These are phyloP conservation scores for Leptobrachium ailaonicum DNA, from an alignment of 2,113 vertebrate species.

Conservation along the genomic window DNA sequence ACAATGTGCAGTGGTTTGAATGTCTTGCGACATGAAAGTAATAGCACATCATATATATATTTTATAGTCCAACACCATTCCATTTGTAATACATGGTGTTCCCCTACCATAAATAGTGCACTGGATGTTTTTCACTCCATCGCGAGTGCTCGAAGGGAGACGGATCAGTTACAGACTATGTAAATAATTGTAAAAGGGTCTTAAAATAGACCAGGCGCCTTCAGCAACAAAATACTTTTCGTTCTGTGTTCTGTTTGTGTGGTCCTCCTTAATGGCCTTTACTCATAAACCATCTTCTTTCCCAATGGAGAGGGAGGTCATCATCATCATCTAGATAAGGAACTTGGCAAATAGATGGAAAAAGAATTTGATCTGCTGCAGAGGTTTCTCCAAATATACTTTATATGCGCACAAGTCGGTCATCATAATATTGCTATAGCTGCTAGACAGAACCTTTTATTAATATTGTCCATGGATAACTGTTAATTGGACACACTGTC, in stretches of 20 bases:
- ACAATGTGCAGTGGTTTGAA: neutral
- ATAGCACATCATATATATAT: neutral
- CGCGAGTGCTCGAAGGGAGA: neutral
- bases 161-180: constrained; percentile 32
- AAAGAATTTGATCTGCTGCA: no score
- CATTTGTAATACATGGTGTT: constrained; percentile 35
- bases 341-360: no score
- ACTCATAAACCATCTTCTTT: no score
- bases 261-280: no score
- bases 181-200: constrained; percentile 37
- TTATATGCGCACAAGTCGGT: no score
- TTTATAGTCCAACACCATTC: constrained; percentile 42
- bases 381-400: no score
- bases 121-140: constrained; percentile 6
- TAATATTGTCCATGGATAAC: no score
- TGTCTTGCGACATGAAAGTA: neutral
- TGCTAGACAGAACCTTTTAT: no score
- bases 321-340: no score
- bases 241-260: neutral
- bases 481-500: neutral
- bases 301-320: no score
- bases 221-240: constrained; percentile 4
- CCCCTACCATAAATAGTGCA: constrained; percentile 27
- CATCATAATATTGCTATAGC: no score
- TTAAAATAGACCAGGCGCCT: constrained; percentile 21